Conservation (phyloP, 1,140 invertebrate genomes). For the Heliothis virescens region DNA sequence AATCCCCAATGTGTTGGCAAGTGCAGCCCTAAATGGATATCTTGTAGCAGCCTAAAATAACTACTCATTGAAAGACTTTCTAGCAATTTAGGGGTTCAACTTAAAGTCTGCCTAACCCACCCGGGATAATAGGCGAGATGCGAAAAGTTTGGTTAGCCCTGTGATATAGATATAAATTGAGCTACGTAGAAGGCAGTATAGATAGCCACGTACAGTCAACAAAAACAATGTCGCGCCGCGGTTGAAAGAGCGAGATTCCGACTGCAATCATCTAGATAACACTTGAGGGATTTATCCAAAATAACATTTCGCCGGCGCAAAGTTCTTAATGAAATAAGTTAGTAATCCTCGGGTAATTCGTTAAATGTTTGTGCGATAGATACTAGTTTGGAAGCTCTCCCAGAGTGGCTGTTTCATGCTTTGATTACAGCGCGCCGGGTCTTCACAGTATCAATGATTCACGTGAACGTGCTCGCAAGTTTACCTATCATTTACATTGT, state of each 20-base stretch:
- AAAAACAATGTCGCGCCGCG: slow-evolving; percentile 32
- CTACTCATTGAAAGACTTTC: no score
- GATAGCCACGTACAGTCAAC: slow-evolving; percentile 32
- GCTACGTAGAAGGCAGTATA: background rate
- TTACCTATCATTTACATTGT: slow-evolving; percentile 47
- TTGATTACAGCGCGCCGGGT: slow-evolving; percentile 48
- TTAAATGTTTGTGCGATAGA: slow-evolving; percentile 63
- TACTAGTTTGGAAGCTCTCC: slow-evolving; percentile 55
- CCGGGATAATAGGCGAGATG: no score
- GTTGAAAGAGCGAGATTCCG: slow-evolving; percentile 38
- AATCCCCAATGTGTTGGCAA: no score
- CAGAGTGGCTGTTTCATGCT: slow-evolving; percentile 51
- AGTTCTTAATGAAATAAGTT: slow-evolving; percentile 75
- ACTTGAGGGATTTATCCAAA: slow-evolving; percentile 67
- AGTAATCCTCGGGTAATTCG: slow-evolving; percentile 70
- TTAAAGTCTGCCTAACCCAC: no score
- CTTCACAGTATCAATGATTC: slow-evolving; percentile 47
- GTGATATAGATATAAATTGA: background rate
- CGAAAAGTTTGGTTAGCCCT: no score
- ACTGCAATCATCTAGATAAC: slow-evolving; percentile 63
- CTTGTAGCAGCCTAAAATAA: no score
- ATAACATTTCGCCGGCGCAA: slow-evolving; percentile 65
- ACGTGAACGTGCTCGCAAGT: slow-evolving; percentile 38
- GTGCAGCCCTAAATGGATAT: no score
- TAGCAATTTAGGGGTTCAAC: no score